Base-by-base conservation (phyloP, 92 coral and sea anemone species). In the Epizoanthus scotinus region DNA sequence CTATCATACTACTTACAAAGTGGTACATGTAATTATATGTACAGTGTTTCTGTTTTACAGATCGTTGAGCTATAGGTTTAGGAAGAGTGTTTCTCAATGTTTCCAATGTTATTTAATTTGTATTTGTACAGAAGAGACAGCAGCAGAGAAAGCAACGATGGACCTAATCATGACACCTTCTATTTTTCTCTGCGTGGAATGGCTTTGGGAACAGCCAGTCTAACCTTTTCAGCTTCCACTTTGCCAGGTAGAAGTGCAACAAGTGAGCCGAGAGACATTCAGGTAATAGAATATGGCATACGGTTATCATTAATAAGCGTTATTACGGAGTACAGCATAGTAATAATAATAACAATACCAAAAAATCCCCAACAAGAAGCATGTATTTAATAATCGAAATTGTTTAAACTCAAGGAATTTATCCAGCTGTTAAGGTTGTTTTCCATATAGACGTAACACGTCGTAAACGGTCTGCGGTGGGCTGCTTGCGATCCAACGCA, bases 211-310 rank as follows among this genome's bases (percentile, higher is more conserved):
- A 95, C 93, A 17, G 90, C 98, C 13, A 95, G 97, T 69, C 83
- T 95, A 28, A 93, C 98, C 8, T 95, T 88, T 74, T 91, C 91
- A 42, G 98, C 96, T 19, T 87, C 98, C 18, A 84, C 96, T 0
- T 31, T 79, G 4, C 82, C 89, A 38, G 93, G 89, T 49, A 89
- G 92, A 19, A 86, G 93, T 18, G 94, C 94, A 4, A 93, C 98
- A 8, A 95, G 99, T 71, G 95, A 91, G 31, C 96, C 99, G 6
- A 95, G 86, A 81, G 98, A 89, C 57, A 86, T 95, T 27, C 99
- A 95, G 93, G 94, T 88, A 70, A 40, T 40, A 13, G 55, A n/a
- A 10, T 21, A 17, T 22, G 44, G 17, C 12, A 10, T 44, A 44
- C 7, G 50, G 8, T 44, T 0, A 8, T 7, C 50, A 0, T 42